Percentiles rank a stretch among this genome's conserved stretches.
phyloP scores from a whole-genome alignment of 2,888 invertebrate species.

The Nomada fucata region DNA sequence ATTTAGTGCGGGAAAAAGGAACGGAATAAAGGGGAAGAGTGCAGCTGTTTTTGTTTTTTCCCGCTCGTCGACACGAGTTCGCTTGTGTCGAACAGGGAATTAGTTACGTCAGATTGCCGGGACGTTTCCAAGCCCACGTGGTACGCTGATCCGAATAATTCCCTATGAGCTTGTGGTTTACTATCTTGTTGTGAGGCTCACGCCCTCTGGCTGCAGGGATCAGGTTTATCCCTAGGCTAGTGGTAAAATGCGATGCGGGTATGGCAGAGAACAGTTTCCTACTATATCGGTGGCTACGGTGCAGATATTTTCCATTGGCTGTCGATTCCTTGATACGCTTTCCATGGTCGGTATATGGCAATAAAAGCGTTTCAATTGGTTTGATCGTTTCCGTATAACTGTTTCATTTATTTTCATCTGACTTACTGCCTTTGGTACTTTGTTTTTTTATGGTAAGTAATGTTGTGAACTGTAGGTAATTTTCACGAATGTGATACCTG shows the following conservation, averaged over 20 bases:
- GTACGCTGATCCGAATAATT: conserved; percentile 49
- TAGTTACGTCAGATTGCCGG: conserved; percentile 31
- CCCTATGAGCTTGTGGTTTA: conserved; percentile 4
- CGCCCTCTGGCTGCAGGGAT: conserved; percentile 39
- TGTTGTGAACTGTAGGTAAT: conserved; percentile 35
- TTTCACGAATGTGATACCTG: background rate
- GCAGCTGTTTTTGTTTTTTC: background rate
- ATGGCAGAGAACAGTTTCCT: conserved; percentile 41
- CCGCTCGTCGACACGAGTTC: background rate
- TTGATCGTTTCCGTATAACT: no score
- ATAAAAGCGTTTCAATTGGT: no score
- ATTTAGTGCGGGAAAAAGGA: background rate
- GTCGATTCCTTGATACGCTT: background rate
- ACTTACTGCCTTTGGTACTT: no score
- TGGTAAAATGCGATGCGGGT: conserved; percentile 42
- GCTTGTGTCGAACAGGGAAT: background rate
- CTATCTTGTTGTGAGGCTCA: background rate
- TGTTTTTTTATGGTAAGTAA: no score
- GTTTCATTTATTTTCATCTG: background rate
- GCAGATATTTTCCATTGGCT: background rate
- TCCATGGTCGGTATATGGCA: background rate
- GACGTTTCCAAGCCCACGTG: conserved; percentile 55
- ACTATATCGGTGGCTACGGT: background rate
- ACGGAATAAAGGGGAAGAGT: background rate
- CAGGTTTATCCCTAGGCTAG: conserved; percentile 30